Evolutionary conservation across 1,140 invertebrate genomes (phyloP), one percentile per base, ranked within the genome.

Genomic region (Formica selysi): DNA sequence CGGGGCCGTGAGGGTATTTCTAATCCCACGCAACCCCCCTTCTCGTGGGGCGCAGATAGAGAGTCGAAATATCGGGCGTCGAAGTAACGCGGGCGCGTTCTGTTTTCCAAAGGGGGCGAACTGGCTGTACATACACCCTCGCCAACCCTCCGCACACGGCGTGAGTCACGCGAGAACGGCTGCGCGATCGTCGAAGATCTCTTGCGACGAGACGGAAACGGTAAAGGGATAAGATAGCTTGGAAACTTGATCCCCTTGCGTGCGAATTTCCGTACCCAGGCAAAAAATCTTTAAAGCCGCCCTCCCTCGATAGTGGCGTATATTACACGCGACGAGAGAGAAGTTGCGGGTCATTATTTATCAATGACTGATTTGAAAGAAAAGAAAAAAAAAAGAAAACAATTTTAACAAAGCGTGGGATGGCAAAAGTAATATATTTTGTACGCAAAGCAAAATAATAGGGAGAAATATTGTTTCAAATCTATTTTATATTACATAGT

Each of bases 81-180:
- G 73, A 90, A 90, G 78, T 86, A 80, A 44, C 22, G 61, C 76
- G 76, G 7, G 44, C 44, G 44, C 44, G 44, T 16, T 13, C 67
- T 84, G 67, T 76, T 87, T 89, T 86, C 57, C 73, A 65, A 84
- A 48, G 89, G 48, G 89, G 78, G 81, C 71, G 81, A 65, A 16
- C 68, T 54, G 84, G 81, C 68, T 78, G 54, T 32, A 32, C 32
- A 1, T 48, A 51, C 78, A 48, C 81, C 57, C 71, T 44, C 70
- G 26, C 13, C 41, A 41, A 6, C 7, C 19, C 26, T 41, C 32
- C 36, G 41, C 10, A 13, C n/a, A 4, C 51, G 51, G 51, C n/a
- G 54, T 90, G 89, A 90, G 88, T 90, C 89, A 90, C 89, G 74
- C 87, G 87, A 80, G 61, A 89, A 89, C 84, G 84, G 74, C 70